Conservation (phyloP, 2,888 invertebrate species). For the Sphinx pinastri region DNA sequence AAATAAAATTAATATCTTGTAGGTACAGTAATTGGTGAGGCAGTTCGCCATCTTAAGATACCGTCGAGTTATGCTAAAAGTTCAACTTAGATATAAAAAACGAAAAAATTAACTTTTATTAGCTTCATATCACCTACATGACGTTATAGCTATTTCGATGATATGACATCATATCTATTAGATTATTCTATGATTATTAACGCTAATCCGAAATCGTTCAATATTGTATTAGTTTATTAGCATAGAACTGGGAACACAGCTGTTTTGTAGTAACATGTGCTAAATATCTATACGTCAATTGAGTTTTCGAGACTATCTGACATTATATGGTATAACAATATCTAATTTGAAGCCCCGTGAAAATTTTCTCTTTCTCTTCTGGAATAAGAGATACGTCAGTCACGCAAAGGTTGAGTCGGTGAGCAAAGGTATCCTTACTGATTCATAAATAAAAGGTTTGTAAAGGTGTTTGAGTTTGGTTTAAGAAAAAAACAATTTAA, state of each 20-base stretch:
- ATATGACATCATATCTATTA: slow-evolving; percentile 13
- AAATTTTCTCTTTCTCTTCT: no score
- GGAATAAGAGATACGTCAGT: no score
- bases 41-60: background rate
- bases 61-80: background rate
- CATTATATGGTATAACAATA: background rate
- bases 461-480: no score
- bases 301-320: background rate
- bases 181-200: slow-evolving; percentile 10
- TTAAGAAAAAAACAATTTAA: no score
- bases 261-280: background rate
- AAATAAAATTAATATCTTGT: background rate
- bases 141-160: slow-evolving; percentile 13
- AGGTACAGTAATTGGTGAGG: background rate
- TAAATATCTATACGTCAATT: background rate
- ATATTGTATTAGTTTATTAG: slow-evolving; percentile 4
- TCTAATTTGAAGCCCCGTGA: no score
- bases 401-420: no score
- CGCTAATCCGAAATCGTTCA: slow-evolving; percentile 3
- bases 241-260: background rate
- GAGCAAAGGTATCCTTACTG: no score
- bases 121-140: slow-evolving; percentile 10
- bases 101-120: background rate
- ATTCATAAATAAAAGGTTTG: no score
- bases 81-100: background rate